phyloP scores from a whole-genome alignment of 2,797 vertebrate species.

The Ctenopoma kingsleyae region DNA sequence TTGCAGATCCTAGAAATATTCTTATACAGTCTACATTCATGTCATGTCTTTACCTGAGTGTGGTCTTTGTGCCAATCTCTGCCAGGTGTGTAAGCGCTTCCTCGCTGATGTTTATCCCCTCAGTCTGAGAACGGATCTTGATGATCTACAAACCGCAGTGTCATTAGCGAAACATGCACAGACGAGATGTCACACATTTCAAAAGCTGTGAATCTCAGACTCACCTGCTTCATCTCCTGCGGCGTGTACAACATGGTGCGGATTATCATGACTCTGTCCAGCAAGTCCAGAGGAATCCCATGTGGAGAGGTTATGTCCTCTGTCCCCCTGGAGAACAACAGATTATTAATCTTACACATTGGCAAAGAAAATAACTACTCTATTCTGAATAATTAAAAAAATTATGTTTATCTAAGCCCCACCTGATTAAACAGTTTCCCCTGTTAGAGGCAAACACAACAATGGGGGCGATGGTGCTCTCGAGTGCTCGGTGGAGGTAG shows the following conservation, averaged over 20 bases:
- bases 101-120: conserved; percentile 94
- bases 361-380: neutral
- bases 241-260: conserved; percentile 97
- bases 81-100: conserved; percentile 93
- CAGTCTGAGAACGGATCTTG: conserved; percentile 97
- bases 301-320: conserved; percentile 96
- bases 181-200: neutral
- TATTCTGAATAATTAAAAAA: neutral
- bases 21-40: too few species aligned
- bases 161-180: conserved; percentile 4
- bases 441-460: conserved; percentile 98
- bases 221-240: conserved; percentile 98
- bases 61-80: conserved; percentile 97
- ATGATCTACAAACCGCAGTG: conserved; percentile 88
- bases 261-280: conserved; percentile 98
- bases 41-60: conserved; percentile 94
- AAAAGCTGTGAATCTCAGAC: neutral
- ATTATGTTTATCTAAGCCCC: neutral
- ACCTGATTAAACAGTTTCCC: conserved; percentile 97
- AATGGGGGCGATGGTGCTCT: conserved; percentile 96
- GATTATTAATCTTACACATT: neutral
- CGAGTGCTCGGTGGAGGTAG: conserved; percentile 95
- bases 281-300: conserved; percentile 94
- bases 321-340: conserved; percentile 87
- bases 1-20: too few species aligned